Evolutionary conservation across 2,797 vertebrate species (phyloP).

Genomic region (Hyperoplus lanceolatus): DNA sequence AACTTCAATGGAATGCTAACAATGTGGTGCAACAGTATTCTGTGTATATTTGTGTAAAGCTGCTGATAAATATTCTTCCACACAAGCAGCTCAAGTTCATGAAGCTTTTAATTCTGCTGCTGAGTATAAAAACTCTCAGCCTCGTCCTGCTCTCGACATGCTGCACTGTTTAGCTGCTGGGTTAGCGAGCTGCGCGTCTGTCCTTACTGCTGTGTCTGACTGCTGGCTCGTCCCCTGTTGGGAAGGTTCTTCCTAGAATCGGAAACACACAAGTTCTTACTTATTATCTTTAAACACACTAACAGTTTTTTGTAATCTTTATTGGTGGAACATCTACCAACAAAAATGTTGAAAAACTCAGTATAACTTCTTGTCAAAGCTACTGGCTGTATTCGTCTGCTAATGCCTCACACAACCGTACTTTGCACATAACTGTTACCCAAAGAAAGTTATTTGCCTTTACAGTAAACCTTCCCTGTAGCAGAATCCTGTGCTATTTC

Average conservation of each 20-base stretch:
- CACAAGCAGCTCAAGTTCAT: background rate
- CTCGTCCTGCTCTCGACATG: background rate
- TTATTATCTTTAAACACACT: background rate
- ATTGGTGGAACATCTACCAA: background rate
- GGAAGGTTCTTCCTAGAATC: conserved; percentile 52
- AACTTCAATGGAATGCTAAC: background rate
- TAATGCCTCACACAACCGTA: no score
- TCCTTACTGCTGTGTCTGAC: conserved; percentile 63
- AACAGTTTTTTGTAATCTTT: background rate
- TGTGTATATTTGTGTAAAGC: background rate
- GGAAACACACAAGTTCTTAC: background rate
- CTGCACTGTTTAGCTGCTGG: background rate
- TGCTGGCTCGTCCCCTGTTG: conserved; percentile 57
- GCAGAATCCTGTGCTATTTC: no score
- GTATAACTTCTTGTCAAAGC: no score
- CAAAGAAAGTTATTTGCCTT: no score
- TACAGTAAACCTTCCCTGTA: no score
- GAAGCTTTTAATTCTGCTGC: conserved; percentile 1
- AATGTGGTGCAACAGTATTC: background rate
- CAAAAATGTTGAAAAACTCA: background rate
- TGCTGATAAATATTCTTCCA: background rate
- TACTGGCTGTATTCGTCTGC: no score
- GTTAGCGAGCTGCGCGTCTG: background rate
- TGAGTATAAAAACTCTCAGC: background rate
- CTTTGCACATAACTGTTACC: no score